These are phyloP conservation scores for Lypha dubia DNA, from an alignment of 2,888 invertebrate species.

Conservation along the genomic window DNA sequence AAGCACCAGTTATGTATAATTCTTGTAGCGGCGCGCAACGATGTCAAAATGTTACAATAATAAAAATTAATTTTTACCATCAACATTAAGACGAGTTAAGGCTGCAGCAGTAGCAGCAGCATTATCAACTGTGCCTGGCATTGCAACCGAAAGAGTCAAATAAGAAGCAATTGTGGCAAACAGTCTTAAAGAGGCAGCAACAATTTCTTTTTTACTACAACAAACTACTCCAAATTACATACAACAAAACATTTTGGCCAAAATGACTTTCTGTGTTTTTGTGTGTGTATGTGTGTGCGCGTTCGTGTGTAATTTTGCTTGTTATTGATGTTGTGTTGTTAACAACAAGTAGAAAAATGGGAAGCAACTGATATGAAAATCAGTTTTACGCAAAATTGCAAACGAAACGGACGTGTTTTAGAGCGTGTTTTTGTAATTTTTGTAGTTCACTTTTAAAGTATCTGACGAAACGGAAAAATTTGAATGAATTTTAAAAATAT, in stretches of 20 bases:
- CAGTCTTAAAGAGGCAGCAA: constrained; percentile 21
- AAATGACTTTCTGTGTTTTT: too few relatives aligned
- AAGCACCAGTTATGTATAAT: constrained; percentile 17
- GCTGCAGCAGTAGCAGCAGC: constrained; percentile 24
- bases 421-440: background rate
- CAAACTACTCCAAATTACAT: constrained; percentile 22
- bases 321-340: constrained; percentile 44
- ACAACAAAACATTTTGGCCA: background rate
- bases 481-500: background rate
- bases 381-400: constrained; percentile 68
- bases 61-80: constrained; percentile 17
- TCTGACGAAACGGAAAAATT: constrained; percentile 9
- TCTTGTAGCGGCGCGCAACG: constrained; percentile 13
- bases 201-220: background rate
- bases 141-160: constrained; percentile 4
- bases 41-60: background rate
- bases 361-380: constrained; percentile 63
- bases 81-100: constrained; percentile 11
- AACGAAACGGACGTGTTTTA: constrained; percentile 62
- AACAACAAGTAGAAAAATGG: constrained; percentile 70
- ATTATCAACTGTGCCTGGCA: constrained; percentile 5
- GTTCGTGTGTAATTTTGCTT: background rate
- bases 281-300: too few relatives aligned
- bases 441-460: background rate
- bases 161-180: constrained; percentile 43